Evolutionary conservation across 1,140 invertebrate genomes (phyloP), one percentile per base, ranked within the genome.

Genomic region (Euglossa dilemma): DNA sequence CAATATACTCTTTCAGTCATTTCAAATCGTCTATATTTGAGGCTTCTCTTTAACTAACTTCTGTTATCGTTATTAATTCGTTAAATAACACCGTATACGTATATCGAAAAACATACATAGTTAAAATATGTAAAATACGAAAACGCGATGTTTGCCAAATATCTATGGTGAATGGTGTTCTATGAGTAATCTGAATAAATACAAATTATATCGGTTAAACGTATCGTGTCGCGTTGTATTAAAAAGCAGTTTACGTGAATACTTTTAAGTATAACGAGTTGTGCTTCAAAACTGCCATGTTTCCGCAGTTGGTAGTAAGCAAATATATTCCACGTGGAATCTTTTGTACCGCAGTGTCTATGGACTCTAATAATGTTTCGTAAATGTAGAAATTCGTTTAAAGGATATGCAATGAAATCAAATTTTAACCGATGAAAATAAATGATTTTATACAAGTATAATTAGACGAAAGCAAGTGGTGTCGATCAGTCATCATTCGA

Each of bases 181-280:
- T 6, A 43, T 43, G 64, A 57, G n/a, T 77, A 77, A 77, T 67
- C 36, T 14, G 43, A 57, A 56, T n/a, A 69, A 69, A 56, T n/a
- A 69, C 6, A 4, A 69, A 47, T 50, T 45, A 8, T 14, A 20
- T 25, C 11, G 5, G 6, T 20, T 45, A 47, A 61, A 16, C 8
- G 18, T 25, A n/a, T 64, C 16, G 18, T 12, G 18, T 36, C 6
- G 6, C 5, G n/a, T 61, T 50, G n/a, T 25, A 23, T n/a, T 23
- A 3, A 43, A 23, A 43, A 61, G 28, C 6, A 50, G 23, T 63
- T 63, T 45, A 23, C 45, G n/a, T 6, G 45, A 75, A 20, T 25
- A 25, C 18, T 25, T n/a, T 36, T 23, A 78, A 25, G 9, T 45
- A 56, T 52, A 8, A 45, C 18, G 54, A 20, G 6, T 25, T 67